phyloP scores from a whole-genome alignment of 2,113 vertebrate genomes.

The Muntiacus reevesi region DNA sequence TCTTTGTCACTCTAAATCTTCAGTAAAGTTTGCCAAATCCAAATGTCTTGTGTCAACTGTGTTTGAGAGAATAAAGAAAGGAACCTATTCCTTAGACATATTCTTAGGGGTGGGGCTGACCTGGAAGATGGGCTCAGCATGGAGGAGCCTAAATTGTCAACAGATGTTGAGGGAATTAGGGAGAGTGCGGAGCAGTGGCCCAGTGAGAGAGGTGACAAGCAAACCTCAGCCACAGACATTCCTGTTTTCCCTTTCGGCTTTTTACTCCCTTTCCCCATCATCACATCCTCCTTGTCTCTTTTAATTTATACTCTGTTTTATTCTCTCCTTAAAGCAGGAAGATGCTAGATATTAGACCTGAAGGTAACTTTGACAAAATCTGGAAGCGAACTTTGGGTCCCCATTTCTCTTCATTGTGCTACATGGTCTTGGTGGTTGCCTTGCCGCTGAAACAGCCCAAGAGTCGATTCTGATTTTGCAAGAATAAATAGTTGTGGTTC shows the following conservation, averaged over 20 bases:
- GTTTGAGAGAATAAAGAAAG: neutral
- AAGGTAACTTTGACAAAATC: neutral
- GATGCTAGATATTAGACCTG: neutral
- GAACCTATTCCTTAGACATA: neutral
- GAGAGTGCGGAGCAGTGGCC: neutral
- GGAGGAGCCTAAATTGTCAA: neutral
- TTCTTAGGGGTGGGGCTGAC: neutral
- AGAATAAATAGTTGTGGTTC: constrained; percentile 18
- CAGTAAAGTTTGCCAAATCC: neutral
- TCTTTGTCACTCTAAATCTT: neutral
- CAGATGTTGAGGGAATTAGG: neutral
- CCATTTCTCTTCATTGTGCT: rapidly evolving
- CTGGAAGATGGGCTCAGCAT: neutral
- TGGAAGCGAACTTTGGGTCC: neutral
- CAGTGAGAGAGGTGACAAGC: neutral
- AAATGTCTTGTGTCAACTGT: neutral
- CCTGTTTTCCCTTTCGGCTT: neutral
- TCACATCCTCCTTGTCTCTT: neutral
- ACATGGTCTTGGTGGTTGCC: neutral
- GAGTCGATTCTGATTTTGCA: constrained; percentile 6
- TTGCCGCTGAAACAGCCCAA: neutral
- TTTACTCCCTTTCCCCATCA: neutral
- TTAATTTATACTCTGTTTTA: neutral
- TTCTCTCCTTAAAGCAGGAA: neutral
- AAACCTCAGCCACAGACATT: neutral